Evolutionary conservation across 1,140 invertebrate species (phyloP), one percentile per base, ranked within the genome.

Genomic region (Drosophila tristis): DNA sequence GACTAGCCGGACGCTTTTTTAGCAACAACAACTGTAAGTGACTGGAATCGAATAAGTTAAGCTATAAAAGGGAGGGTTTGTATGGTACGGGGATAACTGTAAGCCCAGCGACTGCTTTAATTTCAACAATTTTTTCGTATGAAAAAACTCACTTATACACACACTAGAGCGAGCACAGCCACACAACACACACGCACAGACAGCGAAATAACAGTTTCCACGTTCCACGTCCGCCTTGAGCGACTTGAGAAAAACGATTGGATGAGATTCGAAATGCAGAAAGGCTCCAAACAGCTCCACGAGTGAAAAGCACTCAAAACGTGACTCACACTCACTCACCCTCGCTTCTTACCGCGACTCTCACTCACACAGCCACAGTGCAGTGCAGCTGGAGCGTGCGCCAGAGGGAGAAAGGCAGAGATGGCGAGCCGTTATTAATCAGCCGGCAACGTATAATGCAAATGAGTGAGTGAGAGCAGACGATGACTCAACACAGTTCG

Each of bases 391-490:
- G 79, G 82, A 89, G 57, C 43, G 35, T 57, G 64, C 53, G 64
- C 70, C 79, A 51, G 72, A 87, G 66, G 13, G 75, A 90, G 74
- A 87, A 50, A 63, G 78, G 26, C 65, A 59, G 59, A 66, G 65
- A 53, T 70, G 61, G 15, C 64, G 64, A 51, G 75, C 82, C 79
- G 78, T 84, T 89, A 89, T 80, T 90, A 89, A 85, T 68, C 62
- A 58, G 80, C 76, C 80, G 77, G 73, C 60, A 62, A 65, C 53
- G 57, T 53, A 70, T 42, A 77, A 84, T 90, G 85, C 80, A 84
- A 80, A 89, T 85, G 84, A 90, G 84, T 77, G 84, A 89, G 80
- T 80, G 84, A 89, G 85, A 84, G 78, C 78, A 78, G 58, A 65
- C 63, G 84, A 89, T 89, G 84, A 89, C 80, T 89, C 84, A 89